Evolutionary conservation across 2,888 invertebrate genomes (phyloP), one percentile per base, ranked within the genome.

Genomic region (Scelioninae gen. 2): DNA sequence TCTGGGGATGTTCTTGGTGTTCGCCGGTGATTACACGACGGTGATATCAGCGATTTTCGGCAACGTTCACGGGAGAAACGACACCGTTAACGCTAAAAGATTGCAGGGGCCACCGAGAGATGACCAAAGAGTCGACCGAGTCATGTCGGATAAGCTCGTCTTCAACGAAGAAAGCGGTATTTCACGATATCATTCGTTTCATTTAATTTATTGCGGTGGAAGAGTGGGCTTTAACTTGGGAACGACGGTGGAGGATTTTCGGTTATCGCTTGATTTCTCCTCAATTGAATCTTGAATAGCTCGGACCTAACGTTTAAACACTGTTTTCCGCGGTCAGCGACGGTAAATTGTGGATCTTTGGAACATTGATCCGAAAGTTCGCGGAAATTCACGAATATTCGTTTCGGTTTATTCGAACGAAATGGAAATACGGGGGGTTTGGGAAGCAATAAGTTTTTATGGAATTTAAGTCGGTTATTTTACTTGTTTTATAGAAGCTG

Each of bases 21-120:
- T 90, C 67, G 87, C 89, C 68, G 88, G 89, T 33, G 90, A 90
- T 81, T 89, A 89, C 79, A 87, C 87, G 3, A 85, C 87, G 33
- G 80, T 89, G 39, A 80, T 90, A 31, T 84, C 87, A 57, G 80
- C 89, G 33, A 85, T 89, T 65, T 88, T 88, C 73, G 88, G 87
- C 19, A 87, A 82, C 63, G 81, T 81, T 5, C 79, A 82, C 1
- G 86, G 86, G 48, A 84, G 81, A 11, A 83, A 82, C 53, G 58
- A 77, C 19, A 80, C 79, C 4, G 77, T 78, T 31, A 74, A 77
- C 10, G 58, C 50, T 6, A 78, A 71, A 16, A 74, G 72, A 13
- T 76, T 80, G 0, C 72, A 78, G 45, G 79, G 77, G 22, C 76
- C 78, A 18, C 68, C 81, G n/a, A 78, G 73, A 73, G 75, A 81